These are phyloP conservation scores for Leguminivora glycinivorella DNA, from an alignment of 1,140 invertebrate species.

Conservation along the genomic window DNA sequence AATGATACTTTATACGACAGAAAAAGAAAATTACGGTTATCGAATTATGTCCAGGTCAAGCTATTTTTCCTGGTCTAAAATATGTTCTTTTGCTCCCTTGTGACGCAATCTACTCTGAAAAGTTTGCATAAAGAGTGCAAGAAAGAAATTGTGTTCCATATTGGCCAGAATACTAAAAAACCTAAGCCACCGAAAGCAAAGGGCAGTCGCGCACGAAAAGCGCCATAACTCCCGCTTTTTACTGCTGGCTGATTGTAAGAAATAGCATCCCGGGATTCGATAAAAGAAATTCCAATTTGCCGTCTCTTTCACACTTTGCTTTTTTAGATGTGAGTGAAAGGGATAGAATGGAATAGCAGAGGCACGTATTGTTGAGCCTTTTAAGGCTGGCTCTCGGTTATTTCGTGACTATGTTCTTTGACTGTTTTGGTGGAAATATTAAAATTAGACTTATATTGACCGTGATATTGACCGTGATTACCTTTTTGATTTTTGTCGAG, in stretches of 20 bases:
- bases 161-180: background rate
- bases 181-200: too few species aligned
- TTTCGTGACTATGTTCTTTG: conserved; percentile 6
- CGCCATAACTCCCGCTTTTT: conserved; percentile 1
- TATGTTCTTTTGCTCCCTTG: too few species aligned
- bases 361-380: conserved; percentile 7
- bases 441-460: too few species aligned
- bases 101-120: too few species aligned
- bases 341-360: background rate
- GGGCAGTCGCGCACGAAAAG: background rate
- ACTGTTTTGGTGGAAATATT: background rate
- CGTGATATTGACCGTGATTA: too few species aligned
- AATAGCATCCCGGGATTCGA: background rate
- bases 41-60: too few species aligned
- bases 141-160: too few species aligned
- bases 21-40: too few species aligned
- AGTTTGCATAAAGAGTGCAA: too few species aligned
- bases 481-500: too few species aligned
- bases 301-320: background rate
- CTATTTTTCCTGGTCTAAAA: too few species aligned
- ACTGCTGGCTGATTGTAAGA: background rate
- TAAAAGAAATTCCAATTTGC: background rate
- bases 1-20: too few species aligned
- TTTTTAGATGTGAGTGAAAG: background rate
- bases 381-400: background rate